phyloP scores from a whole-genome alignment of 37 sponge, comb jelly and placozoan genomes.

The Tethya wilhelma region DNA sequence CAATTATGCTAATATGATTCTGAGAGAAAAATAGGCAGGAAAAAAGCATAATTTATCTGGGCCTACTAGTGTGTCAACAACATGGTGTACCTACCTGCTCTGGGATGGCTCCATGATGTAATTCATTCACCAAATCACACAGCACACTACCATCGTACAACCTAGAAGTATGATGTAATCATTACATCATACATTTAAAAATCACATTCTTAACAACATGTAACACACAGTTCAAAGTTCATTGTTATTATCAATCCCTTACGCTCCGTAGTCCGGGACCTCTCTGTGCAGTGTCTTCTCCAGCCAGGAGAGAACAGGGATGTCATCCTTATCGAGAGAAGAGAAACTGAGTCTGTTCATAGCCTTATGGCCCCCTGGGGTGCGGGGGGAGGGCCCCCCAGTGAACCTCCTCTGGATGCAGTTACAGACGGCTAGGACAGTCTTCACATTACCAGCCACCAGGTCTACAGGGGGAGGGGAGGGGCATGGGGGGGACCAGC shows the following conservation, averaged over 20 bases:
- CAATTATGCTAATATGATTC: not conserved
- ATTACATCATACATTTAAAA: not conserved
- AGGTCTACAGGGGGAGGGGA: constrained; percentile 2
- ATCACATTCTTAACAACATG: not conserved
- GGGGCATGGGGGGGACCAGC: too few relatives aligned
- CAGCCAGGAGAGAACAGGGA: constrained; percentile 61
- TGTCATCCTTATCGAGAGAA: constrained; percentile 58
- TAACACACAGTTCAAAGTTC: not conserved
- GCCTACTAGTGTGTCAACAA: not conserved
- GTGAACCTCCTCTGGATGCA: constrained; percentile 14
- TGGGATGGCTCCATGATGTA: constrained; percentile 32
- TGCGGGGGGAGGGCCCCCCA: not conserved
- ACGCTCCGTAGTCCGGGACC: constrained; percentile 59
- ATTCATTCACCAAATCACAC: constrained; percentile 48
- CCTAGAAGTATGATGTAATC: constrained; percentile 23
- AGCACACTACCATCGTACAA: constrained; percentile 73
- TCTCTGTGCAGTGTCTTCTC: constrained; percentile 34
- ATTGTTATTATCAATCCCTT: not conserved
- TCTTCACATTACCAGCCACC: constrained; percentile 44
- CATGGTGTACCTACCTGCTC: constrained; percentile 10
- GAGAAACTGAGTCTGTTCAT: not conserved
- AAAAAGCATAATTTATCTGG: too few relatives aligned
- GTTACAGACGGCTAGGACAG: constrained; percentile 36
- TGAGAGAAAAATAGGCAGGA: not conserved
- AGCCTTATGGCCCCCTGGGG: not conserved